These are phyloP conservation scores for Drosophila nr. perissopoda DNA, from an alignment of 2,888 invertebrate genomes.

Conservation along the genomic window DNA sequence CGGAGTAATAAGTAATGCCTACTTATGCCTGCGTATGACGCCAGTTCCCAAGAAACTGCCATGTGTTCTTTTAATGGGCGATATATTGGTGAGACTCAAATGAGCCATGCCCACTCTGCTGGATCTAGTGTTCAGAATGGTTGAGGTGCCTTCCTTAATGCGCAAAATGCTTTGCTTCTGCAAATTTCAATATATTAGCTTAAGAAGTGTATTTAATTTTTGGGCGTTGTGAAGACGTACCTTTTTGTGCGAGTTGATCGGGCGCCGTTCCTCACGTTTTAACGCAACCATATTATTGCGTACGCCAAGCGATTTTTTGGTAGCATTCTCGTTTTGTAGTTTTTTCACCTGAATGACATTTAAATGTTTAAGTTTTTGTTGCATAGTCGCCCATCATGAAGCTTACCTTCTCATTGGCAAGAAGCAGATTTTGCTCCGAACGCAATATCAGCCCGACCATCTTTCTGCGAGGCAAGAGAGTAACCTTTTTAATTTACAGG, in stretches of 20 bases:
- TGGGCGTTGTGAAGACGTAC: conserved; percentile 44
- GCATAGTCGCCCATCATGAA: neutral
- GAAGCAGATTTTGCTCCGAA: conserved; percentile 84
- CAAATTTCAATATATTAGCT: conserved; percentile 64
- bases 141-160: conserved; percentile 87
- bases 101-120: conserved; percentile 86
- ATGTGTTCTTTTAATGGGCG: conserved; percentile 61
- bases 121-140: conserved; percentile 87
- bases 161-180: conserved; percentile 84
- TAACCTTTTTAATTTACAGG: neutral
- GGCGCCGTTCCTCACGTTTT: conserved; percentile 67
- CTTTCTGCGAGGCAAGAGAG: conserved; percentile 52
- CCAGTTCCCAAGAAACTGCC: conserved; percentile 56
- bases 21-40: conserved; percentile 48
- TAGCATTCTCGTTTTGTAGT: conserved; percentile 26
- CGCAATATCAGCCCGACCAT: conserved; percentile 78
- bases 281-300: conserved; percentile 54
- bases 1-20: neutral
- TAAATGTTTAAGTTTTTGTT: neutral
- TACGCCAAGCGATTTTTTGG: conserved; percentile 33
- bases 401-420: conserved; percentile 76
- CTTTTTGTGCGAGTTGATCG: conserved; percentile 79
- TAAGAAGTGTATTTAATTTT: neutral
- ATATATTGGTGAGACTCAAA: conserved; percentile 69
- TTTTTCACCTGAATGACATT: conserved; percentile 35